Conservation (phyloP, 2,797 vertebrate species). For the Apodemus agrarius region DNA sequence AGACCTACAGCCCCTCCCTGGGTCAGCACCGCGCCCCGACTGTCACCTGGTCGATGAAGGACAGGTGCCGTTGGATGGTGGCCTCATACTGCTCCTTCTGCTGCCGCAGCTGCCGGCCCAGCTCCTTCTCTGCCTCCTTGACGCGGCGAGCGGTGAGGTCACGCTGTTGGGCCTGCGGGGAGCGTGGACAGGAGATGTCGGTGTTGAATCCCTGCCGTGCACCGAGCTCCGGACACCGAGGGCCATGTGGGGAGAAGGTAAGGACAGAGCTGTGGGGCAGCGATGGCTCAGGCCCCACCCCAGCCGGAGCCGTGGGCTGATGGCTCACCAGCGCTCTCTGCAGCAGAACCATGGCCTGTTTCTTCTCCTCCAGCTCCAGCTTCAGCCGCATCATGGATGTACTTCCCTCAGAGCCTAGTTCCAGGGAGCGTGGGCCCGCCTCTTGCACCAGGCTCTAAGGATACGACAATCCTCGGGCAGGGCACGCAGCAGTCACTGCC, state of each 20-base stretch:
- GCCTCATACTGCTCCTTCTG: conserved; percentile 96
- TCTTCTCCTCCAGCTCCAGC: conserved; percentile 96
- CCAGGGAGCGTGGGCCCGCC: conserved; percentile 90
- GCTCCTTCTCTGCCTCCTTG: conserved; percentile 93
- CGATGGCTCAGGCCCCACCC: rapidly evolving
- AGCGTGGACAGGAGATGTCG: background rate
- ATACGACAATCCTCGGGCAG: background rate
- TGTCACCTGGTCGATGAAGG: conserved; percentile 96
- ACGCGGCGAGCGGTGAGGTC: conserved; percentile 92
- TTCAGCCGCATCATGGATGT: conserved; percentile 92
- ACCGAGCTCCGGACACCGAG: no score
- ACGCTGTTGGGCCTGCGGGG: conserved; percentile 93
- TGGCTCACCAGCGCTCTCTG: conserved; percentile 92
- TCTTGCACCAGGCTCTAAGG: conserved; percentile 88
- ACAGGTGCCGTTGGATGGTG: conserved; percentile 95
- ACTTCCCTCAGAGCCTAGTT: conserved; percentile 89
- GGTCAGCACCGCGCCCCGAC: rapidly evolving
- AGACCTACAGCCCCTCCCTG: background rate
- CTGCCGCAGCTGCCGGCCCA: conserved; percentile 90
- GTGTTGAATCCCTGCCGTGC: background rate
- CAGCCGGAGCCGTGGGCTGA: rapidly evolving
- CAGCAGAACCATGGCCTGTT: conserved; percentile 91
- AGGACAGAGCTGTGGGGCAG: rapidly evolving
- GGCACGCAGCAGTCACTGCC: background rate
- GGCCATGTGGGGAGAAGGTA: background rate